Base-by-base conservation (phyloP, 2,797 vertebrate genomes). In the Ficedula albicollis region DNA sequence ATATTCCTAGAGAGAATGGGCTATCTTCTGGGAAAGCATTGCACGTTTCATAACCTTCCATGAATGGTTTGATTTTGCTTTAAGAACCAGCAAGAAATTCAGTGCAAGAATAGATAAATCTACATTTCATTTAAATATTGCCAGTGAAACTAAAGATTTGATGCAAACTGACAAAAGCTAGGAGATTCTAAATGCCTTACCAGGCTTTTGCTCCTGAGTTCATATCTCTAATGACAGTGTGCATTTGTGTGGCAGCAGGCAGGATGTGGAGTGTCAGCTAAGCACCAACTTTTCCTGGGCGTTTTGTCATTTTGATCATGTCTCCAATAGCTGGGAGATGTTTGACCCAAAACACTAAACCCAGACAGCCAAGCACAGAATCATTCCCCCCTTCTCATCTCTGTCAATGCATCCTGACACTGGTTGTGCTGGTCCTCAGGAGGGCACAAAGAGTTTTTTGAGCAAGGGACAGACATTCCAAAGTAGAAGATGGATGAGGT, bases 1-100 rank as follows among this genome's bases (percentile, higher is more conserved):
- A 89, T 76, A 81, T 93, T 96, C 91, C 92, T 94, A 84, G 90
- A 96, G 72, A 93, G 82, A 94, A 91, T 52, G 27, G 36, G 21
- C 39, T 80, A 2, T 55, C 89, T 93, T 66, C 6, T 84, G 82
- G 76, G 93, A 92, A 92, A 87, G 52, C 7, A 39, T 23, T 70
- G 26, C 43, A 26, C 78, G 62, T 96, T 96, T 89, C 66, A 55
- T 83, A 94, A 81, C 9, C 66, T 92, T 80, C 55, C 18, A 21
- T 69, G 73, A 81, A 78, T 75, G 8, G 14, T 78, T 85, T 89
- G n/a, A 43, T 85, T 89, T 84, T 92, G 19, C 46, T 87, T 86
- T 85, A 72, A 59, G 66, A 93, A 91, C 26, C 14, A 94, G 43
- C 17, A 66, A 74, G 43, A 85, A 90, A 75, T 62, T 80, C 64